Percentiles rank a stretch among this genome's conserved stretches.
These are phyloP conservation scores for Hestina assimilis DNA, from an alignment of 1,140 invertebrate species.

Conservation along the genomic window DNA sequence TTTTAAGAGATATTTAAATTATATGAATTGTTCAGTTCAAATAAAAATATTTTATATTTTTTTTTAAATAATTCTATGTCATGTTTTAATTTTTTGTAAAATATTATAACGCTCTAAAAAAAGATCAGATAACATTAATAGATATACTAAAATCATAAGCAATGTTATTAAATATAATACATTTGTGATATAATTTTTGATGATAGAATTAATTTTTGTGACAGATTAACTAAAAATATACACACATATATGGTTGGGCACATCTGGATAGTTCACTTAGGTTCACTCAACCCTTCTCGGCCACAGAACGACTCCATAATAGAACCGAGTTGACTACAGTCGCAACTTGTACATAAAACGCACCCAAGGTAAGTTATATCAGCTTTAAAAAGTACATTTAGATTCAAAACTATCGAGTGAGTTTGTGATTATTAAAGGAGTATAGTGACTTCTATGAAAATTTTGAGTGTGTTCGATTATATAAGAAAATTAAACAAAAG, in stretches of 20 bases:
- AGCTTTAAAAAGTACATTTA: neutral
- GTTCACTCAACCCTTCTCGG: conserved; percentile 57
- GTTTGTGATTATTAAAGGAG: neutral
- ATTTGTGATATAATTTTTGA: neutral
- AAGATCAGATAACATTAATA: no score
- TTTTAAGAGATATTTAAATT: no score
- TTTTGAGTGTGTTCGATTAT: no score
- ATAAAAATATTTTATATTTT: no score
- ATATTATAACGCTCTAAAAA: no score
- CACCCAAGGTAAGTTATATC: conserved; percentile 15
- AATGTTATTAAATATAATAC: neutral
- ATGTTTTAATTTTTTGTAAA: no score
- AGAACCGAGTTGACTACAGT: conserved; percentile 34
- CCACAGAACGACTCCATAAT: conserved; percentile 27
- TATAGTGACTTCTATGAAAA: no score
- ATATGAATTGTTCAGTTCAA: no score
- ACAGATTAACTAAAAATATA: neutral
- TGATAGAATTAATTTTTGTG: neutral
- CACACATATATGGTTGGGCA: conserved; percentile 18
- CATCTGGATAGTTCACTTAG: conserved; percentile 46
- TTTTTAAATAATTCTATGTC: no score
- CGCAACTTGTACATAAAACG: conserved; percentile 20
- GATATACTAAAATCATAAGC: no score
- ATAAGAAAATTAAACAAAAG: no score
- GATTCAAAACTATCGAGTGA: neutral